Evolutionary conservation across 2,113 vertebrate species (phyloP).

Genomic region (Nannospalax galili): DNA sequence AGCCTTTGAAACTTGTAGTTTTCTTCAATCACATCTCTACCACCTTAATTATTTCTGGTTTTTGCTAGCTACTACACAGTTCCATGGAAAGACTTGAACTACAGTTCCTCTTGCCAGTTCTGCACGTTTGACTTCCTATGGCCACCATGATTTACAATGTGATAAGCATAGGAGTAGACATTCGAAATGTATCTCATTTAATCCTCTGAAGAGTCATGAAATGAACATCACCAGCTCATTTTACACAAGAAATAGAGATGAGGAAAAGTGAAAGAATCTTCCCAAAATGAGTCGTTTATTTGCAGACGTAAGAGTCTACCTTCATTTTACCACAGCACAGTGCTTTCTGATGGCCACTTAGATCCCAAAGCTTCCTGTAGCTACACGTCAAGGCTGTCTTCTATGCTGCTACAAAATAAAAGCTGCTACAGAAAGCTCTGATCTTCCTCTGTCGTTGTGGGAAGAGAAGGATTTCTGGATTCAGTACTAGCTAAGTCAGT

Average conservation of each 20-base stretch:
- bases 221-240: not conserved
- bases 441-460: not conserved
- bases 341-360: not conserved
- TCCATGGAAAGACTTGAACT: not conserved
- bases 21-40: conserved; percentile 22
- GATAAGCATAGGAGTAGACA: not conserved
- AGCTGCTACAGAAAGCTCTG: not conserved
- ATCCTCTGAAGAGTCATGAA: not conserved
- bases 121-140: not conserved
- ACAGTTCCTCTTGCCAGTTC: not conserved
- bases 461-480: not conserved
- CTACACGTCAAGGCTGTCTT: not conserved
- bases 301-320: not conserved
- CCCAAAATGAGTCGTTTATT: too few relatives aligned
- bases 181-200: not conserved
- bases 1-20: not conserved
- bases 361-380: not conserved
- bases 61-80: not conserved
- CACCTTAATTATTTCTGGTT: not conserved
- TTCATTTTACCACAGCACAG: not conserved
- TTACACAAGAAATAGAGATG: not conserved
- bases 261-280: not conserved
- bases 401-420: not conserved
- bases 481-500: not conserved
- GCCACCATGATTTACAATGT: not conserved